These are phyloP conservation scores for Nephrotoma flavescens DNA, from an alignment of 2,888 invertebrate species.

Conservation along the genomic window DNA sequence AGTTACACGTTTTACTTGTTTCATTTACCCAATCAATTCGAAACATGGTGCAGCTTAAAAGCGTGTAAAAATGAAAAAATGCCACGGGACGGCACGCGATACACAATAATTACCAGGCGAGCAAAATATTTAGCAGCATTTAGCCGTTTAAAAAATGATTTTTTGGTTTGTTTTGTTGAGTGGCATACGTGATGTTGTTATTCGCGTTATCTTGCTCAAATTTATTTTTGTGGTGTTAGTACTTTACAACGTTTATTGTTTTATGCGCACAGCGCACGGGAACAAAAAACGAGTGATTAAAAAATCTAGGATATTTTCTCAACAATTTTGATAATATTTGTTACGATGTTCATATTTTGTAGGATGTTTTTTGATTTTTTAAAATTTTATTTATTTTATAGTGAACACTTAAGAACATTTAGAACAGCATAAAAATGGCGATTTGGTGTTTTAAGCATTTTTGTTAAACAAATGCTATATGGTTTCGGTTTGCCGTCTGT, in stretches of 20 bases:
- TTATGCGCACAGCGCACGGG: background rate
- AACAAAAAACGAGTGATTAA: too few species aligned
- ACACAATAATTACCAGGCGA: conserved; percentile 2
- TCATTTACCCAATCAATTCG: background rate
- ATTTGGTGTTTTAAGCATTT: too few species aligned
- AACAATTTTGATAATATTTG: too few species aligned
- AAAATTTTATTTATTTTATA: too few species aligned
- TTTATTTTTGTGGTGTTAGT: background rate
- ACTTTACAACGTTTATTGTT: background rate
- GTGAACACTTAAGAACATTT: too few species aligned
- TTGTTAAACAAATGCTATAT: too few species aligned
- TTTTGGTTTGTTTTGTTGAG: background rate
- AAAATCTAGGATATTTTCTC: too few species aligned
- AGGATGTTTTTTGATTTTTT: too few species aligned
- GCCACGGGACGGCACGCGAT: conserved; percentile 7
- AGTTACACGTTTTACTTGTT: background rate
- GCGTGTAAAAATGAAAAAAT: background rate
- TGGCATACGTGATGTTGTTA: background rate
- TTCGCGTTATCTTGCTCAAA: background rate
- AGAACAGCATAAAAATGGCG: too few species aligned
- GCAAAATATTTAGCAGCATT: background rate
- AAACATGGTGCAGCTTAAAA: background rate
- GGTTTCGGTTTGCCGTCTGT: too few species aligned
- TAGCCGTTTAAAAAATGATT: background rate
- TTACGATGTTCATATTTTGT: too few species aligned